Conservation (phyloP, 1,140 invertebrate genomes). For the Temnothorax nylanderi region DNA sequence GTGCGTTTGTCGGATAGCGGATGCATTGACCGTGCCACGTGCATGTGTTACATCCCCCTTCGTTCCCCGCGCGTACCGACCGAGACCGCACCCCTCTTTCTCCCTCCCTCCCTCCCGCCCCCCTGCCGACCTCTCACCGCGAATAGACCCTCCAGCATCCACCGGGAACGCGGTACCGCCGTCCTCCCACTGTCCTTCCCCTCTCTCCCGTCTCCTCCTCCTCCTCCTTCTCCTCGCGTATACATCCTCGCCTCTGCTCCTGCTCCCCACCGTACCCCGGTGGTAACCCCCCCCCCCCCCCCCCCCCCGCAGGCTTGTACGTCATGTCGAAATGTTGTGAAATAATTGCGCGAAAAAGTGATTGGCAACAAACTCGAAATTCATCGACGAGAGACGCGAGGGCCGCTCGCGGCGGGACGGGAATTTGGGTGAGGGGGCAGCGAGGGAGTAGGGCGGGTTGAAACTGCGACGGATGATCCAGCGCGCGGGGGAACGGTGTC, state of each 20-base stretch:
- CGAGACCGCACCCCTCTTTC: constrained; percentile 57
- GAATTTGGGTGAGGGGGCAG: constrained; percentile 28
- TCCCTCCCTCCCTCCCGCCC: background rate
- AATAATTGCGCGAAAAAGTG: constrained; percentile 84
- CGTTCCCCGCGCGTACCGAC: constrained; percentile 34
- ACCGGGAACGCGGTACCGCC: constrained; percentile 41
- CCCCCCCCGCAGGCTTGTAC: constrained; percentile 70
- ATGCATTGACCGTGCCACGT: constrained; percentile 84
- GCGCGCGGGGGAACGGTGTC: constrained; percentile 56
- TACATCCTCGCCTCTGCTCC: constrained; percentile 45
- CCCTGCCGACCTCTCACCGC: constrained; percentile 62
- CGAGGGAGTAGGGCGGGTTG: constrained; percentile 21
- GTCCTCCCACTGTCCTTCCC: constrained; percentile 56
- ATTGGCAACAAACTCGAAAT: constrained; percentile 83
- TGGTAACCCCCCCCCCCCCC: background rate
- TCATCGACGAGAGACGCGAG: constrained; percentile 75
- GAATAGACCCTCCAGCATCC: constrained; percentile 72
- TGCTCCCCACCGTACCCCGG: constrained; percentile 18
- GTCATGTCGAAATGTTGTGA: constrained; percentile 84
- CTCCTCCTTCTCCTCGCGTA: constrained; percentile 24
- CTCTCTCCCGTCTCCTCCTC: background rate
- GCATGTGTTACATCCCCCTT: constrained; percentile 83
- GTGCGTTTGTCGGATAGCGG: constrained; percentile 81
- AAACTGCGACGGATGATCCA: constrained; percentile 44
- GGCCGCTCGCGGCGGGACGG: constrained; percentile 59